phyloP scores from a whole-genome alignment of 37 sponge, comb jelly and placozoan genomes.

The Aphrocallistes beatrix region DNA sequence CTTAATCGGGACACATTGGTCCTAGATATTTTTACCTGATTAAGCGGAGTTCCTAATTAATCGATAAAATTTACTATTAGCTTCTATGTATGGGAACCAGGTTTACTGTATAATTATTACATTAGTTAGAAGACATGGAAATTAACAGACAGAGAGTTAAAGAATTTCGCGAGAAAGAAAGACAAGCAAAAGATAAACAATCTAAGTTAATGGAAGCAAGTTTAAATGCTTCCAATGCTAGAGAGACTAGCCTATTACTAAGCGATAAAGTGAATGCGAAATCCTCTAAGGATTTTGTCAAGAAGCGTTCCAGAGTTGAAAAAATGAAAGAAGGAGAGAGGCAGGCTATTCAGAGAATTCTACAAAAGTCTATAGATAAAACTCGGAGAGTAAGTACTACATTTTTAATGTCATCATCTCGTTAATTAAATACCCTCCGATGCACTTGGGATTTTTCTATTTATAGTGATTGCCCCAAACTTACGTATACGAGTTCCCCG shows the following conservation, averaged over 20 bases:
- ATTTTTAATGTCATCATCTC: too few relatives aligned
- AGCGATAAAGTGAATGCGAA: not conserved
- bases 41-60: too few relatives aligned
- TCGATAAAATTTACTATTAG: too few relatives aligned
- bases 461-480: too few relatives aligned
- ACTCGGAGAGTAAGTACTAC: not conserved
- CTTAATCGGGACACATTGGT: too few relatives aligned
- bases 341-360: constrained; percentile 5
- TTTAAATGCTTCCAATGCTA: not conserved
- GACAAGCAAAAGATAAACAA: not conserved
- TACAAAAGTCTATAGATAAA: not conserved
- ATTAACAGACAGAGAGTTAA: not conserved
- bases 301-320: not conserved
- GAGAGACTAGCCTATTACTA: not conserved
- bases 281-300: not conserved
- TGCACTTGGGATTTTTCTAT: too few relatives aligned
- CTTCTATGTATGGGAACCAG: too few relatives aligned
- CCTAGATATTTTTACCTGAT: too few relatives aligned
- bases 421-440: too few relatives aligned
- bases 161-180: not conserved
- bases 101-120: too few relatives aligned
- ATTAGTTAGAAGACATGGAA: not conserved
- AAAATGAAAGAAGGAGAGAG: not conserved
- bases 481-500: too few relatives aligned
- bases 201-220: not conserved